Evolutionary conservation across 2,888 invertebrate species (phyloP), one percentile per base, ranked within the genome.

Genomic region (Phalera bucephala): DNA sequence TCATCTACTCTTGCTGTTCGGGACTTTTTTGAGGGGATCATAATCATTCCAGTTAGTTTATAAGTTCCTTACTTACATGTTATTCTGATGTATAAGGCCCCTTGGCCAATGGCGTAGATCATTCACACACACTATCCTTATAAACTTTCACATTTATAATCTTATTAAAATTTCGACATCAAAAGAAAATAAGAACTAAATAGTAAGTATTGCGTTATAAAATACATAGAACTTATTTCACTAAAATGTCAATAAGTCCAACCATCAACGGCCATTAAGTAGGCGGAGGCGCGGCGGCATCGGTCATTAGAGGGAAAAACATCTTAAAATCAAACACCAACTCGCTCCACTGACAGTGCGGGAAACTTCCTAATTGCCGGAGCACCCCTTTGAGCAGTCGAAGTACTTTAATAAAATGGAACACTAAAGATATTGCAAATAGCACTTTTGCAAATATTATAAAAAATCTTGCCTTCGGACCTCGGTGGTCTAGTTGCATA

Each of bases 241-340:
- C 43, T 43, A 6, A 45, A 81, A 71, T 64, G 72, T 73, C 79
- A 73, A 74, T 79, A 79, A 79, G 64, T 63, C 51, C 56, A 49
- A 58, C 67, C 72, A 66, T 65, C 75, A 64, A 59, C 59, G 48
- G 52, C 65, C 77, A 79, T 80, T 81, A 79, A 62, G 64, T 66
- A 59, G 36, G 36, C 39, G 51, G 44, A 56, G 49, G 55, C 59
- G 45, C 44, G 54, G 41, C 38, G 47, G 44, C 49, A 44, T 73
- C 69, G 75, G 79, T 83, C 83, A 83, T 87, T 86, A 87, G 75
- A 58, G 72, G 65, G 67, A 72, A 81, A 80, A 82, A 80, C 78
- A 69, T 70, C 77, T 71, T 69, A 78, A 84, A 80, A 84, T 79
- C 76, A 81, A 86, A 85, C 69, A 70, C 61, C 52, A 81, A 83